Conservation (phyloP, 1,140 invertebrate genomes). For the Augochlora pura region DNA sequence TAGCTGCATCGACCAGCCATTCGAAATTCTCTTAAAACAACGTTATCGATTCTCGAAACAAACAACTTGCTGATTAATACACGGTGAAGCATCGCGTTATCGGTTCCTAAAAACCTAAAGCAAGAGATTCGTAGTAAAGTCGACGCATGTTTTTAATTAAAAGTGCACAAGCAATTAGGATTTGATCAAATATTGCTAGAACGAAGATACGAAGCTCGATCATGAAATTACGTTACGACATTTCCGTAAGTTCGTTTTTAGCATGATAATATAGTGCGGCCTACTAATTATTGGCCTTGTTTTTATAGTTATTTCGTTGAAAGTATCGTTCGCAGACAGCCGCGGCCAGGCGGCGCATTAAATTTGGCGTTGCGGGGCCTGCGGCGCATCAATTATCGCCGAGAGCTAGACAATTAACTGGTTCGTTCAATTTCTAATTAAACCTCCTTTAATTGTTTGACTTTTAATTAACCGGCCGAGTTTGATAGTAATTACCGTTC, state of each 20-base stretch:
- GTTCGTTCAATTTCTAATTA: slow-evolving; percentile 11
- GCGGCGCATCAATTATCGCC: neutral
- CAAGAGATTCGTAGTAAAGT: too few relatives aligned
- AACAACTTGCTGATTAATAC: too few relatives aligned
- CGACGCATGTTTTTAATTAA: too few relatives aligned
- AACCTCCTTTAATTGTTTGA: neutral
- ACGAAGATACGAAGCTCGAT: too few relatives aligned
- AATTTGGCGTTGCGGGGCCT: neutral
- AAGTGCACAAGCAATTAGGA: too few relatives aligned
- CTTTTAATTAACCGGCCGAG: neutral
- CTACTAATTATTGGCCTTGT: neutral
- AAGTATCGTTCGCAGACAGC: neutral
- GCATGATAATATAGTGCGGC: too few relatives aligned
- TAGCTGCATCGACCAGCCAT: neutral
- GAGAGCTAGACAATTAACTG: neutral
- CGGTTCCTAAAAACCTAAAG: too few relatives aligned
- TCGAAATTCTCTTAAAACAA: neutral
- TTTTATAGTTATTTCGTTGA: neutral
- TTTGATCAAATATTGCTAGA: too few relatives aligned
- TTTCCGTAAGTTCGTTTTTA: too few relatives aligned
- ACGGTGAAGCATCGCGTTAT: too few relatives aligned
- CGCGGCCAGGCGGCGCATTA: neutral
- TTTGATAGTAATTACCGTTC: neutral
- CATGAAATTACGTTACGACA: too few relatives aligned
- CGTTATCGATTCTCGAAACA: neutral